A percentile compares a stretch with the other conserved stretches of the same genome.
phyloP scores from a whole-genome alignment of 2,113 vertebrate species.

The Glareola pratincola region DNA sequence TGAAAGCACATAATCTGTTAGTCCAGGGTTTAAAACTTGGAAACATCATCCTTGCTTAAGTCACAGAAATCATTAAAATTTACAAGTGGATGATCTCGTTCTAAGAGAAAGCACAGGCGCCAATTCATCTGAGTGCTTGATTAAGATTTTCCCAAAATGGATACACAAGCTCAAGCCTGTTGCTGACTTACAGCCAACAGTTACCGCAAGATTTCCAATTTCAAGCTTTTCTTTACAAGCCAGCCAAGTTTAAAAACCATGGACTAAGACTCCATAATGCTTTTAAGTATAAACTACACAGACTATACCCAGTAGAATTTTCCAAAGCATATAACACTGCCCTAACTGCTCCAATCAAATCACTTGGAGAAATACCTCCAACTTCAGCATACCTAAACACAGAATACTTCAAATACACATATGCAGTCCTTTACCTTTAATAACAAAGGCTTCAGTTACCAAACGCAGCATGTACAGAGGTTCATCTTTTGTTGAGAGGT shows the following conservation, averaged over 20 bases:
- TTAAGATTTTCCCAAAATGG: background rate
- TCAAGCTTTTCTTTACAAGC: background rate
- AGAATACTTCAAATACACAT: background rate
- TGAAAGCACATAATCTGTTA: conserved; percentile 12
- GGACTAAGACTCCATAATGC: conserved; percentile 15
- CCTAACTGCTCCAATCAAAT: background rate
- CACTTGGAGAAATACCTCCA: background rate
- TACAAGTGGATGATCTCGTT: background rate
- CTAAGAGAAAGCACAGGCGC: background rate
- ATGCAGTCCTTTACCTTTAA: conserved; percentile 84
- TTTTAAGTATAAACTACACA: conserved; percentile 1
- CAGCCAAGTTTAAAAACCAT: conserved; percentile 25
- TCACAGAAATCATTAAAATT: background rate
- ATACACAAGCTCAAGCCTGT: background rate
- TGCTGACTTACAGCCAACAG: background rate
- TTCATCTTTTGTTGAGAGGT: conserved; percentile 82
- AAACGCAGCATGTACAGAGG: conserved; percentile 91
- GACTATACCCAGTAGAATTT: background rate
- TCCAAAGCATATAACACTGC: background rate
- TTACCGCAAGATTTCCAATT: background rate
- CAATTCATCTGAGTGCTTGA: background rate
- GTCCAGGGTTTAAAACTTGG: conserved; percentile 44
- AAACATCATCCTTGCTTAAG: background rate
- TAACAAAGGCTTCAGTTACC: conserved; percentile 90
- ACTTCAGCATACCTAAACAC: background rate